A percentile compares a stretch with the other conserved stretches of the same genome.
phyloP scores from a whole-genome alignment of 2,113 vertebrate species.

The Indri indri region DNA sequence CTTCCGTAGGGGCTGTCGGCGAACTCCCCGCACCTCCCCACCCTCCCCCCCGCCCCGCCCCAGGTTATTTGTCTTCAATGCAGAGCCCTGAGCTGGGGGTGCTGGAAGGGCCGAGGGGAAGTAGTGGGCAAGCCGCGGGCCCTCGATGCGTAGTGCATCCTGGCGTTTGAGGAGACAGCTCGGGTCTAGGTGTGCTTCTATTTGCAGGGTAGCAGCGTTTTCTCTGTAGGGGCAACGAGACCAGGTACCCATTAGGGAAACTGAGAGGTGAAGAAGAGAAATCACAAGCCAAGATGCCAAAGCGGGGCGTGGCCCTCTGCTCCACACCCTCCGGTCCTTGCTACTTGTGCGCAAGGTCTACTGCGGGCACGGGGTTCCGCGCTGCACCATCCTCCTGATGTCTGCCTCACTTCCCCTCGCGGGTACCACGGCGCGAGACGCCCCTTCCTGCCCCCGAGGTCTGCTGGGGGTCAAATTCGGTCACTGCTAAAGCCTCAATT shows the following conservation, averaged over 20 bases:
- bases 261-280: neutral
- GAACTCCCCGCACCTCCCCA: neutral
- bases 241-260: accelerated
- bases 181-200: accelerated
- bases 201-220: accelerated
- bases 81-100: neutral
- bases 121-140: accelerated
- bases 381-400: accelerated
- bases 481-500: neutral
- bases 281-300: neutral
- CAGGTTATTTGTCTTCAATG: accelerated
- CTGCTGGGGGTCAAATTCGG: no score
- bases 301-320: accelerated
- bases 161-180: accelerated
- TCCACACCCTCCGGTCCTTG: accelerated
- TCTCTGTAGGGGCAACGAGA: neutral
- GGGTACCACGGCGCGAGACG: accelerated
- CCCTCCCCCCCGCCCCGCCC: neutral
- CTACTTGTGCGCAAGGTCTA: accelerated
- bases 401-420: accelerated
- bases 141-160: accelerated
- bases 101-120: accelerated
- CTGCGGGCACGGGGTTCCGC: accelerated
- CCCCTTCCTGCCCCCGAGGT: neutral
- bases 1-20: accelerated